phyloP scores from a whole-genome alignment of 2,888 invertebrate species.

The Mesorhabditis sp. region DNA sequence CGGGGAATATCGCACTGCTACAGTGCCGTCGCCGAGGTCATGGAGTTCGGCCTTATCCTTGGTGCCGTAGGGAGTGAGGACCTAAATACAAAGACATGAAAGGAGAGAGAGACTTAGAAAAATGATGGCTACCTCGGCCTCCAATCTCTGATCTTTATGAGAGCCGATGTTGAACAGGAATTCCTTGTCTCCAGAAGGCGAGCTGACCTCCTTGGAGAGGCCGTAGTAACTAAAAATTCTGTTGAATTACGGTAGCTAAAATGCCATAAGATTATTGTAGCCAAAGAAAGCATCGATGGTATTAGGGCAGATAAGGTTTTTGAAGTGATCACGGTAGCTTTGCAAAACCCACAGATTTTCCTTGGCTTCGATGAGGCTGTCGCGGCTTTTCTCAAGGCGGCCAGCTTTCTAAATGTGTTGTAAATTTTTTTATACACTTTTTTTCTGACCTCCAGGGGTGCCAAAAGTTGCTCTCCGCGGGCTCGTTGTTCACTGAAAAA shows the following conservation, averaged over 20 bases:
- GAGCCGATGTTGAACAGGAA: neutral
- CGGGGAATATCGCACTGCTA: slow-evolving; percentile 39
- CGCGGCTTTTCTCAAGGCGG: neutral
- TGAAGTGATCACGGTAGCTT: neutral
- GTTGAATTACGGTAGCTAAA: neutral
- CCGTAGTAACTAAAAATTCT: slow-evolving; percentile 1
- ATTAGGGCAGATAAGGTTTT: too few relatives aligned
- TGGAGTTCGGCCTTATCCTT: neutral
- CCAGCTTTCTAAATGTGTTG: neutral
- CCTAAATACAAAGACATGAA: neutral
- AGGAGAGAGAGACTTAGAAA: too few relatives aligned
- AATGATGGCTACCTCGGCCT: neutral
- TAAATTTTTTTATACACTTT: neutral
- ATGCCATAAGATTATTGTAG: neutral
- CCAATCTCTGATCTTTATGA: neutral
- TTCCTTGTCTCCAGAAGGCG: neutral
- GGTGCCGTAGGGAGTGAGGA: neutral
- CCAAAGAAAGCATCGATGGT: neutral
- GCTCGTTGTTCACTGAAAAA: neutral
- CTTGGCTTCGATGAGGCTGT: slow-evolving; percentile 3
- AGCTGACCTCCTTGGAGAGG: neutral
- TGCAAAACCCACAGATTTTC: neutral
- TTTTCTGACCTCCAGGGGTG: neutral
- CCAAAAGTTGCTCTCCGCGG: neutral
- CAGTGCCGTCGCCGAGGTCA: slow-evolving; percentile 21